Evolutionary conservation across 2,797 vertebrate genomes (phyloP), one percentile per base, ranked within the genome.

Genomic region (Neopelma chrysocephalum): DNA sequence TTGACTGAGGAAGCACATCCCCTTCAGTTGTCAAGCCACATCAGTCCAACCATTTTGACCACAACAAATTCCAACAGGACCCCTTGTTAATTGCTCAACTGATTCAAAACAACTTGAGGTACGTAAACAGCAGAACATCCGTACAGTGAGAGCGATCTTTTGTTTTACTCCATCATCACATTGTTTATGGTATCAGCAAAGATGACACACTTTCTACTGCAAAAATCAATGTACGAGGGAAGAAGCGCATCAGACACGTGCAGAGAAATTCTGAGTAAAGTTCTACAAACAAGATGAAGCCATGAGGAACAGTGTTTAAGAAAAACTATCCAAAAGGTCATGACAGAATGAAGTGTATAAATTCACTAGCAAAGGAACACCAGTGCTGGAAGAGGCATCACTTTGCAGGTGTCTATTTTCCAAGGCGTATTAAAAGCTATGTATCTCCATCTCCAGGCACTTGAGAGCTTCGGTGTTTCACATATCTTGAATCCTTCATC

Each of bases 241-340:
- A 76, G 58, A n/a, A 62, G 61, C 4, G 40, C 32, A n/a, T 47
- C 32, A n/a, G 0, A 60, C 10, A 16, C 0, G 3, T 1, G 32
- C 31, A 61, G 34, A 85, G 22, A 77, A 87, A 89, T 47, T 82
- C 38, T 43, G 16, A 68, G 16, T 45, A 34, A 75, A 53, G 21
- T 32, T 50, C 53, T 0, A 50, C 4, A 34, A 65, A n/a, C 0
- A 31, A 82, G 61, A 51, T 6, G 20, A 80, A 89, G n/a, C 14
- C 62, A 40, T 5, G 20, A 68, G n/a, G 48, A 47, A 89, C 48
- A 38, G 76, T 2, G 26, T 11, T 34, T 25, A 51, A 45, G 72
- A 48, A 88, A 72, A 87, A 31, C 29, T 10, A 83, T 66, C 34
- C 65, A 45, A 72, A 83, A 61, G 13, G 23, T 82, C 68, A 42